phyloP scores from a whole-genome alignment of 2,888 invertebrate species.

The Tenodera sinensis region DNA sequence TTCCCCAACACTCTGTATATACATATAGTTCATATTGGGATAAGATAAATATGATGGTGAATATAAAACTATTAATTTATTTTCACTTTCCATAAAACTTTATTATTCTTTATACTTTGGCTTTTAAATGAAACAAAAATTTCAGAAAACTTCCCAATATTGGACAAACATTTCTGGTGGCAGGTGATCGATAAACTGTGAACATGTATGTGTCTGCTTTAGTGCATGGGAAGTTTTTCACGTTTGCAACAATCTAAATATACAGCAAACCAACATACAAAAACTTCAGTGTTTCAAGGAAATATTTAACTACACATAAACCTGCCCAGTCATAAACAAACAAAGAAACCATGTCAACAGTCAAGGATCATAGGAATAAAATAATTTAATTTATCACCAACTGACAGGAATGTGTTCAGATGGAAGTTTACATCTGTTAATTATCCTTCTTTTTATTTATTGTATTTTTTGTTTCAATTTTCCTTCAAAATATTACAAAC shows the following conservation, averaged over 20 bases:
- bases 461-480: neutral
- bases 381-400: constrained; percentile 4
- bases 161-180: neutral
- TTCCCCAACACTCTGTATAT: no score
- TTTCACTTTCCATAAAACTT: constrained; percentile 3
- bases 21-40: neutral
- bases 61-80: neutral
- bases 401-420: constrained; percentile 8
- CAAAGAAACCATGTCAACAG: constrained; percentile 2
- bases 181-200: neutral
- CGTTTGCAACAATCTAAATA: neutral
- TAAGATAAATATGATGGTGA: neutral
- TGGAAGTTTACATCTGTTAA: neutral
- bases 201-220: neutral
- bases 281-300: neutral
- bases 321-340: constrained; percentile 11
- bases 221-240: neutral
- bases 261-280: neutral
- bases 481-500: constrained; percentile 13
- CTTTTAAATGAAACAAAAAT: constrained; percentile 14
- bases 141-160: neutral
- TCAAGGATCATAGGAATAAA: constrained; percentile 8
- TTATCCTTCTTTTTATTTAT: neutral
- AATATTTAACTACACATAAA: neutral
- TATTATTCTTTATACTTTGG: constrained; percentile 18